Percentiles rank a stretch among this genome's conserved stretches.
Evolutionary conservation across 2,888 invertebrate genomes (phyloP).

Genomic region (Xestia rhomboidea): DNA sequence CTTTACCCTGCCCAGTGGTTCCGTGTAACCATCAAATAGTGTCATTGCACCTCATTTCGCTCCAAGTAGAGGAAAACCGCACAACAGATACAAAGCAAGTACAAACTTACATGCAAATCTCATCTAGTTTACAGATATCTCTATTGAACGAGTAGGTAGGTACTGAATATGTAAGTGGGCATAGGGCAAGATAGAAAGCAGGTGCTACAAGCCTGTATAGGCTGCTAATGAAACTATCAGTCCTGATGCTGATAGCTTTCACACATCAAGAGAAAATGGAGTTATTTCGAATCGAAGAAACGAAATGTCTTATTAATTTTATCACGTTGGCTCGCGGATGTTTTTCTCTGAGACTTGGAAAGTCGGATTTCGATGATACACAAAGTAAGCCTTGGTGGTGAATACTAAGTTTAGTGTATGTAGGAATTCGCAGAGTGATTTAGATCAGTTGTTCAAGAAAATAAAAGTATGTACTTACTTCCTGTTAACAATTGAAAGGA

Average conservation of each 20-base stretch:
- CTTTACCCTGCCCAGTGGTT: neutral
- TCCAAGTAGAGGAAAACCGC: neutral
- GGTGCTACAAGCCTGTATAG: constrained; percentile 40
- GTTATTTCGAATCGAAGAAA: constrained; percentile 50
- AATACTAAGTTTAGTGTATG: constrained; percentile 50
- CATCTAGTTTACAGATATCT: constrained; percentile 45
- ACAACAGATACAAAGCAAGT: constrained; percentile 29
- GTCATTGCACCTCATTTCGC: neutral
- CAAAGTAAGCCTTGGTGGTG: constrained; percentile 30
- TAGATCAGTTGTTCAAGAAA: constrained; percentile 11
- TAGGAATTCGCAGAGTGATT: constrained; percentile 27
- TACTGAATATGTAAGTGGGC: constrained; percentile 50
- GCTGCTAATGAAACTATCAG: constrained; percentile 62
- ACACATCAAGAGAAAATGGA: constrained; percentile 54
- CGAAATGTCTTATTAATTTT: constrained; percentile 52
- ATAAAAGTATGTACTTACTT: constrained; percentile 2
- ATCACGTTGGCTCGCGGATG: constrained; percentile 59
- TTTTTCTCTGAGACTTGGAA: constrained; percentile 50
- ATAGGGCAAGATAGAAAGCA: constrained; percentile 62
- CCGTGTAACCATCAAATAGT: neutral
- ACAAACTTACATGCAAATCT: constrained; percentile 51
- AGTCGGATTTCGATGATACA: constrained; percentile 42
- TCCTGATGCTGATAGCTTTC: constrained; percentile 48
- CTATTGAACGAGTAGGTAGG: constrained; percentile 28
- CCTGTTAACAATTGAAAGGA: neutral